Evolutionary conservation across 2,888 invertebrate species (phyloP), one percentile per base, ranked within the genome.

Genomic region (Eulithis prunata): DNA sequence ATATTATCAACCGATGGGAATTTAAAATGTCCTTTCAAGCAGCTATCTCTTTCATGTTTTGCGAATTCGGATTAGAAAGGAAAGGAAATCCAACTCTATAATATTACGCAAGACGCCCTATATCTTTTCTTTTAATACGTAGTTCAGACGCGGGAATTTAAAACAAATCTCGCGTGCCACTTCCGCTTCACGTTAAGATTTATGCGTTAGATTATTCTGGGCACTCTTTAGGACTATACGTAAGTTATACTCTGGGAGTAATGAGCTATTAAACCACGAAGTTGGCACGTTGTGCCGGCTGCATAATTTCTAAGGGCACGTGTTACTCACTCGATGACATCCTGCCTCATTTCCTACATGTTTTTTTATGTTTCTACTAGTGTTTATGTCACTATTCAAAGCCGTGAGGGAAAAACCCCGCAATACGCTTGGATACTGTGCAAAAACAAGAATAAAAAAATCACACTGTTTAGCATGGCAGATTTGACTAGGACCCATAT

Each of bases 261-360:
- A 84, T 84, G 82, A 85, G 83, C 84, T 86, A 88, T 87, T 87
- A 87, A 85, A 81, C 83, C 71, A 70, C 75, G 78, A 79, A 82
- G 77, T 88, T 89, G 87, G 88, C 89, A 86, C 80, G 75, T 72
- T 71, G 71, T 72, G 68, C 77, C 73, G 68, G 71, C 75, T 78
- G 73, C 77, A 81, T 77, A 78, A 84, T 85, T 79, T 79, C 71
- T 84, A 83, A 86, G 85, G 84, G 84, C 86, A 84, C 83, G 83
- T 82, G 83, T 77, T 77, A 71, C 67, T 58, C 69, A 66, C 74
- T 63, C 70, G 66, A 72, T 75, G 76, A 76, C 71, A 79, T 69
- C 62, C 77, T 74, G 74, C 70, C 70, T 72, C 74, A 64, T 63
- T 69, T 70, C 47, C 57, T 12, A 59, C 28, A 13, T 52, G 13